These are phyloP conservation scores for Parnassius orleans DNA, from an alignment of 2,888 invertebrate genomes.

Conservation along the genomic window DNA sequence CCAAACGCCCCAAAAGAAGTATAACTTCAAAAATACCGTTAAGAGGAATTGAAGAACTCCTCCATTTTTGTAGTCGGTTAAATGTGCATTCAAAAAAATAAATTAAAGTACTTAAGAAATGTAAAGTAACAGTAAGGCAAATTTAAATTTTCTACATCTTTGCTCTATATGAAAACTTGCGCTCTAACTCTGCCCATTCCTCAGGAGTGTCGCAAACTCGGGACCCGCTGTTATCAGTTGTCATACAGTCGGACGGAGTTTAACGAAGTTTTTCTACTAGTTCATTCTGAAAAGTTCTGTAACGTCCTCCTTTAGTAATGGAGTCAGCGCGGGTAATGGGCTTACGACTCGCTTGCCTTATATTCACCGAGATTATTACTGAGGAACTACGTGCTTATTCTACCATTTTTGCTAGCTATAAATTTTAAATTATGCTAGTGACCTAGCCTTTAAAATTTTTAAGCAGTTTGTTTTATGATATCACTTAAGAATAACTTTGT, in stretches of 20 bases:
- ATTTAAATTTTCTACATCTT: constrained; percentile 21
- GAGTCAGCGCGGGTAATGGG: constrained; percentile 31
- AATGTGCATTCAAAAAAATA: neutral
- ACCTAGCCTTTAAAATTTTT: too few species aligned
- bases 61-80: too few species aligned
- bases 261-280: constrained; percentile 56
- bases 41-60: too few species aligned
- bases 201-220: constrained; percentile 48
- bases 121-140: neutral
- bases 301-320: constrained; percentile 33
- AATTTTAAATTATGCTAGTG: too few species aligned
- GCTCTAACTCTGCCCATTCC: constrained; percentile 47
- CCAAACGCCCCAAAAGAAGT: too few species aligned
- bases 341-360: constrained; percentile 22
- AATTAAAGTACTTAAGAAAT: neutral
- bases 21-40: too few species aligned
- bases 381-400: constrained; percentile 7
- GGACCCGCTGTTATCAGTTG: constrained; percentile 61
- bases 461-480: too few species aligned
- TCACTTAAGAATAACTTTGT: too few species aligned
- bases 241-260: constrained; percentile 67
- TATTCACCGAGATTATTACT: constrained; percentile 31
- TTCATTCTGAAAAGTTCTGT: constrained; percentile 37
- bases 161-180: constrained; percentile 37
- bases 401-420: constrained; percentile 3